Percentiles rank a stretch among this genome's conserved stretches.
These are phyloP conservation scores for Perca fluviatilis DNA, from an alignment of 2,113 vertebrate genomes.

Conservation along the genomic window DNA sequence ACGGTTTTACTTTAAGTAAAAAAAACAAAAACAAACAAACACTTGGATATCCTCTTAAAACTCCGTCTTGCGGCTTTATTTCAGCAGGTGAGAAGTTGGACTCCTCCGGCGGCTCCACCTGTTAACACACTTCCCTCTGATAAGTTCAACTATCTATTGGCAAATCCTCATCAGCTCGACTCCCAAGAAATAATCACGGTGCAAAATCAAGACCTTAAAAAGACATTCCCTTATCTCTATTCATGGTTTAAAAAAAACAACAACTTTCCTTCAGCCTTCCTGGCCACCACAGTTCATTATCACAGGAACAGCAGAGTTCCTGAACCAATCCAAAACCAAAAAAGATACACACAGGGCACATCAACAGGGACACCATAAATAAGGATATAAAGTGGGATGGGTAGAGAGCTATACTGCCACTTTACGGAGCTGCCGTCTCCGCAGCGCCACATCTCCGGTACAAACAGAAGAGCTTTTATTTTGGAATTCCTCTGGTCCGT, in stretches of 20 bases:
- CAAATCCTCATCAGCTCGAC: slow-evolving; percentile 37
- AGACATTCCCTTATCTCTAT: slow-evolving; percentile 73
- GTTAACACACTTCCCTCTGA: slow-evolving; percentile 40
- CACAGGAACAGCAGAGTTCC: slow-evolving; percentile 38
- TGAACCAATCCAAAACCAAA: slow-evolving; percentile 40
- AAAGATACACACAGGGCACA: slow-evolving; percentile 49
- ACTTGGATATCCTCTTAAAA: background rate
- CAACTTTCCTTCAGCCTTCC: slow-evolving; percentile 38
- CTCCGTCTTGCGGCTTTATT: slow-evolving; percentile 8
- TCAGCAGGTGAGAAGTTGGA: slow-evolving; percentile 3
- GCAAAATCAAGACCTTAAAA: slow-evolving; percentile 72
- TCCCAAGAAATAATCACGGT: slow-evolving; percentile 43
- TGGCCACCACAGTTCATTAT: slow-evolving; percentile 37
- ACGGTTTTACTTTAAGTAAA: background rate
- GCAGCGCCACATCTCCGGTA: slow-evolving; percentile 74
- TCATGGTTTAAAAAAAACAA: slow-evolving; percentile 15
- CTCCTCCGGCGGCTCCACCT: slow-evolving; percentile 44
- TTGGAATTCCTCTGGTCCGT: slow-evolving; percentile 78
- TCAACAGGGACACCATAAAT: slow-evolving; percentile 81
- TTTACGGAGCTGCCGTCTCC: slow-evolving; percentile 58
- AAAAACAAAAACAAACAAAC: background rate
- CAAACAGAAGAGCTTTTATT: slow-evolving; percentile 86
- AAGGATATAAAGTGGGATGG: slow-evolving; percentile 60
- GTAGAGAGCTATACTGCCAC: slow-evolving; percentile 64
- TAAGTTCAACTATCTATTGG: slow-evolving; percentile 54